Base-by-base conservation (phyloP, 1,140 invertebrate species). In the Probaryconus sp. region DNA sequence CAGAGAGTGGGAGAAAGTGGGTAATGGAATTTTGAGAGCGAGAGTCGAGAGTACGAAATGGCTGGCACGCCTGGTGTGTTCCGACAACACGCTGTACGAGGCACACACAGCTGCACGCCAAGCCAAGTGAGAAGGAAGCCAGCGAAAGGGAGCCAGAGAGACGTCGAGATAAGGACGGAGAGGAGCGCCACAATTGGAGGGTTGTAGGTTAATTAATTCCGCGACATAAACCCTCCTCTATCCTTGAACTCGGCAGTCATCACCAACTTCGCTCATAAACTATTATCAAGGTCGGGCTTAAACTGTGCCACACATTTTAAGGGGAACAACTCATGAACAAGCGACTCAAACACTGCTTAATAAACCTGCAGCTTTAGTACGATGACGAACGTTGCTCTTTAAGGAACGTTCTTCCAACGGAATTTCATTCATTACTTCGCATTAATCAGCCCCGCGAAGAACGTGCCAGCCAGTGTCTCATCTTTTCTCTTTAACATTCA, bases 191-290 rank as follows among this genome's bases (percentile, higher is more conserved):
- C 56, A 56, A 47, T 68, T 76, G 70, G 69, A 72, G 81, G 81
- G 78, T 81, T 81, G 79, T 83, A 76, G 84, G 84, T 86, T 85
- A 86, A 86, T 86, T 85, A 85, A 85, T 86, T 85, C 83, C 81
- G 80, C 79, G 75, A 81, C 82, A 83, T 84, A 83, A 84, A 85
- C 75, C 72, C 78, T 77, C 69, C 61, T 78, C 71, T 72, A 71
- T 71, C 74, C 75, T 53, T 76, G 69, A 74, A 73, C 70, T 68
- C 71, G 63, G 63, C 58, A 74, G 51, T 72, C 68, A 71, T 72
- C 73, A 67, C 47, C 65, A 50, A 60, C 65, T 73, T 73, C 58
- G 73, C 84, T 86, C 82, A 82, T 85, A 86, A 85, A 85, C 82
- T 86, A 85, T 85, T 85, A 86, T 83, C 83, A 86, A 86, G 82